phyloP scores from a whole-genome alignment of 1,140 invertebrate genomes.

The Latrodectus geometricus region DNA sequence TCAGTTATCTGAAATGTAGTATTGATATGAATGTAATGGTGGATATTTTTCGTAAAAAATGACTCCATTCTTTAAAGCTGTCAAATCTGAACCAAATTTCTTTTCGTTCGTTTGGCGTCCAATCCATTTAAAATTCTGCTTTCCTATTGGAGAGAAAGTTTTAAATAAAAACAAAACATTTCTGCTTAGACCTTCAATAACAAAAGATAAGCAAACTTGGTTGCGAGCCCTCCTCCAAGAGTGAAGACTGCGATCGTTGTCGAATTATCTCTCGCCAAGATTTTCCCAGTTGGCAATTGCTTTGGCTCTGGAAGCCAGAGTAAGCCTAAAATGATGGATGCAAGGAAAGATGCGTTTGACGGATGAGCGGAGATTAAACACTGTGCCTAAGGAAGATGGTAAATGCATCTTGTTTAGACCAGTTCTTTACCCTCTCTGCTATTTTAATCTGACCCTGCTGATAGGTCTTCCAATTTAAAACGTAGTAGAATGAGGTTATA shows the following conservation, averaged over 20 bases:
- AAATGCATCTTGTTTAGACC: constrained; percentile 18
- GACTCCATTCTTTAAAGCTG: too few species aligned
- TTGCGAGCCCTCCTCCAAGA: constrained; percentile 8
- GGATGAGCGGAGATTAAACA: constrained; percentile 52
- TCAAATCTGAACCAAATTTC: too few species aligned
- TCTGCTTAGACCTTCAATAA: constrained; percentile 14
- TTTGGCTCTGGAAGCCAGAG: constrained; percentile 8
- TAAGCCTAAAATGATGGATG: constrained; percentile 59
- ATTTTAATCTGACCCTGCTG: background rate
- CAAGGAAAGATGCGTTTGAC: constrained; percentile 36
- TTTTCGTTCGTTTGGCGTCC: too few species aligned
- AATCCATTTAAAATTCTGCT: too few species aligned
- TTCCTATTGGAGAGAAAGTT: too few species aligned
- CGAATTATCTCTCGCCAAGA: constrained; percentile 6
- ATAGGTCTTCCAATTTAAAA: too few species aligned
- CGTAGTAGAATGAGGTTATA: too few species aligned
- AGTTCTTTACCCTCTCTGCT: background rate
- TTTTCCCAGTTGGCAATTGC: constrained; percentile 21
- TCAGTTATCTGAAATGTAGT: too few species aligned
- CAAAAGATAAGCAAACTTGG: constrained; percentile 41
- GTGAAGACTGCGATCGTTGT: constrained; percentile 19
- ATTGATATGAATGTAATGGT: too few species aligned
- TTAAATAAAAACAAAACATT: background rate
- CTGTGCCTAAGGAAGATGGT: constrained; percentile 28
- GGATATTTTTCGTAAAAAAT: too few species aligned